Evolutionary conservation across 2,888 invertebrate species (phyloP).

Genomic region (Drosophila subsilvestris): DNA sequence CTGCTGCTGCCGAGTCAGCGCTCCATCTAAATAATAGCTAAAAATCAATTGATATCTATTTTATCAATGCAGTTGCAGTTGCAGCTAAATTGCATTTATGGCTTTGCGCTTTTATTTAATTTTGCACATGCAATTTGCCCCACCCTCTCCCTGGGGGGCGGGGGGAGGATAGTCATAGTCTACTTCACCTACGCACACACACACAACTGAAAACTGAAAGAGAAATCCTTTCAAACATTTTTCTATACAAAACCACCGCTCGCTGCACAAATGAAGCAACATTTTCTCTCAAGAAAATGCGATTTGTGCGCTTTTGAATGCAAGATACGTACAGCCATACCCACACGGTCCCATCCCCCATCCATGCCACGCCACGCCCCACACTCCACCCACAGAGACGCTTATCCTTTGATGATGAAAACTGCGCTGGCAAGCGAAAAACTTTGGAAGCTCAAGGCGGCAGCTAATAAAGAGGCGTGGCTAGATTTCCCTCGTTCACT

Average conservation of each 20-base stretch:
- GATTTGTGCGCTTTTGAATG: slow-evolving; percentile 79
- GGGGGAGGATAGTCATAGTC: slow-evolving; percentile 21
- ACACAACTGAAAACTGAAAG: slow-evolving; percentile 28
- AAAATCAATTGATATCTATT: slow-evolving; percentile 74
- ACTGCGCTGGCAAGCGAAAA: slow-evolving; percentile 72
- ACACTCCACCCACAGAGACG: slow-evolving; percentile 27
- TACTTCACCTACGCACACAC: slow-evolving; percentile 44
- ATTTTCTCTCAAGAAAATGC: slow-evolving; percentile 77
- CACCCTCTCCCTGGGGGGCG: slow-evolving; percentile 4
- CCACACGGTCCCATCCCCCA: slow-evolving; percentile 24
- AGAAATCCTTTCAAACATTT: slow-evolving; percentile 67
- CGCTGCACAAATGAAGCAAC: slow-evolving; percentile 78
- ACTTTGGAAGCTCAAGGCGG: slow-evolving; percentile 33
- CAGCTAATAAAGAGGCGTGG: slow-evolving; percentile 55
- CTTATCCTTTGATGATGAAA: slow-evolving; percentile 71
- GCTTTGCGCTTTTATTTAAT: slow-evolving; percentile 72
- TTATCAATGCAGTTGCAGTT: slow-evolving; percentile 59
- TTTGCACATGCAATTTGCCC: slow-evolving; percentile 68
- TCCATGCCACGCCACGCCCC: slow-evolving; percentile 3
- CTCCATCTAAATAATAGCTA: slow-evolving; percentile 61
- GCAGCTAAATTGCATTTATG: slow-evolving; percentile 77
- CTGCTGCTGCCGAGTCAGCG: slow-evolving; percentile 25
- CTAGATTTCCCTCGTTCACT: background rate
- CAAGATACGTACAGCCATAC: slow-evolving; percentile 61
- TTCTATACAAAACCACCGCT: slow-evolving; percentile 71